phyloP scores from a whole-genome alignment of 2,113 vertebrate species.

The Phainopepla nitens region DNA sequence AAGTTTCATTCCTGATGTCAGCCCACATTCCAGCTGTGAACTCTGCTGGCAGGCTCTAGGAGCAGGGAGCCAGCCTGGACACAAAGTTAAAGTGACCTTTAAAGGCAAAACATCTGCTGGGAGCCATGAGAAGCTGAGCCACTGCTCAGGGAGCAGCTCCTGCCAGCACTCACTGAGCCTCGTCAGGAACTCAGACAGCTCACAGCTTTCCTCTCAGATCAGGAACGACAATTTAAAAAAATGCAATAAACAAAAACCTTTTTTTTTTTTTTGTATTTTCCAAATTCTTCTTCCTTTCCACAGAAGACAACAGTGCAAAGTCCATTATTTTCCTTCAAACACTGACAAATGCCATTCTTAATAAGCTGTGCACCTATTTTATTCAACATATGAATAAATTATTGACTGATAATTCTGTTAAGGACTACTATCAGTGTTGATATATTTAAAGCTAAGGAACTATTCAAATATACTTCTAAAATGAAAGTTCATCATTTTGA shows the following conservation, averaged over 20 bases:
- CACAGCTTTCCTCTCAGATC: not conserved
- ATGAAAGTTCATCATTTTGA: accelerated
- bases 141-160: not conserved
- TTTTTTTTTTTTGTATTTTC: not conserved
- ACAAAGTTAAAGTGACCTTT: not conserved
- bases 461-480: not conserved
- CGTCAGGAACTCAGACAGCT: not conserved
- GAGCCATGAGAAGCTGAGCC: not conserved
- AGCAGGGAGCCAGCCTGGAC: not conserved
- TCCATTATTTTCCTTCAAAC: not conserved
- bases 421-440: not conserved
- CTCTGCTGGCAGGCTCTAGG: not conserved
- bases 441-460: not conserved
- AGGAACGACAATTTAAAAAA: accelerated
- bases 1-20: not conserved
- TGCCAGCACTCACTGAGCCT: not conserved
- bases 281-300: not conserved
- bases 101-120: conserved; percentile 19
- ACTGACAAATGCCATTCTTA: accelerated
- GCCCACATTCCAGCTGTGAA: not conserved
- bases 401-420: not conserved
- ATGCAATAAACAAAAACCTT: accelerated
- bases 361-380: not conserved
- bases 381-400: not conserved
- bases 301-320: not conserved